Percentiles rank a stretch among this genome's conserved stretches.
Evolutionary conservation across 2,888 invertebrate genomes (phyloP).

Genomic region (Brachyopa scutellaris): DNA sequence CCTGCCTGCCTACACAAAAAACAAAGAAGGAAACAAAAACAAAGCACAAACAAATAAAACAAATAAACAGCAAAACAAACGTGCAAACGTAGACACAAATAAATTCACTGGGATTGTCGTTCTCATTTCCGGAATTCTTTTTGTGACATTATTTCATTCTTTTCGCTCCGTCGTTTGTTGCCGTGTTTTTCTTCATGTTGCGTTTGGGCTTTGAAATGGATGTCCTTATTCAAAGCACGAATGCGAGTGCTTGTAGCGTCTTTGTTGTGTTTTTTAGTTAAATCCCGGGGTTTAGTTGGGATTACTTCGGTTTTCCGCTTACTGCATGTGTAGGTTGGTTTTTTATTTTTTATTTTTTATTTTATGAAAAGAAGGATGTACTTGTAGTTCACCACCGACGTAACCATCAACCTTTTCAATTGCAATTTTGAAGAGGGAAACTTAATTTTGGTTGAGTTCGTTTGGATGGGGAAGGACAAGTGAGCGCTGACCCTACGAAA

Average conservation of each 20-base stretch:
- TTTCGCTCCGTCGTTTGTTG: constrained; percentile 54
- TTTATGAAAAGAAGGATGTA: constrained; percentile 7
- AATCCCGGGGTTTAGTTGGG: constrained; percentile 62
- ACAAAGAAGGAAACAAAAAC: constrained; percentile 32
- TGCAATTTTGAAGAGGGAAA: constrained; percentile 48
- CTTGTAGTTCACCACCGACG: constrained; percentile 32
- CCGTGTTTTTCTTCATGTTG: constrained; percentile 16
- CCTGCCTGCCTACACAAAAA: too few relatives aligned
- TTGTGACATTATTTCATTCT: constrained; percentile 55
- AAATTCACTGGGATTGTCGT: constrained; percentile 71
- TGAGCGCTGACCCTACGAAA: not conserved
- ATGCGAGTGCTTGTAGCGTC: constrained; percentile 58
- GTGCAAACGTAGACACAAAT: constrained; percentile 72
- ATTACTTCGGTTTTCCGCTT: constrained; percentile 64
- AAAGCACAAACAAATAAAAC: too few relatives aligned
- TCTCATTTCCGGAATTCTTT: constrained; percentile 70
- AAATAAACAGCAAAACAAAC: constrained; percentile 58
- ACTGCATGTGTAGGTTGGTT: constrained; percentile 50
- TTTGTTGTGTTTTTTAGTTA: constrained; percentile 63
- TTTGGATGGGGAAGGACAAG: constrained; percentile 1
- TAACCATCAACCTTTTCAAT: constrained; percentile 54
- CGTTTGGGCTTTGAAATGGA: constrained; percentile 12
- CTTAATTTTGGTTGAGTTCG: constrained; percentile 22
- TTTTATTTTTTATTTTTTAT: constrained; percentile 19
- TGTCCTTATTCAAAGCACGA: constrained; percentile 67